Evolutionary conservation across 2,888 invertebrate genomes (phyloP).

Genomic region (Tricholauxania praeusta): DNA sequence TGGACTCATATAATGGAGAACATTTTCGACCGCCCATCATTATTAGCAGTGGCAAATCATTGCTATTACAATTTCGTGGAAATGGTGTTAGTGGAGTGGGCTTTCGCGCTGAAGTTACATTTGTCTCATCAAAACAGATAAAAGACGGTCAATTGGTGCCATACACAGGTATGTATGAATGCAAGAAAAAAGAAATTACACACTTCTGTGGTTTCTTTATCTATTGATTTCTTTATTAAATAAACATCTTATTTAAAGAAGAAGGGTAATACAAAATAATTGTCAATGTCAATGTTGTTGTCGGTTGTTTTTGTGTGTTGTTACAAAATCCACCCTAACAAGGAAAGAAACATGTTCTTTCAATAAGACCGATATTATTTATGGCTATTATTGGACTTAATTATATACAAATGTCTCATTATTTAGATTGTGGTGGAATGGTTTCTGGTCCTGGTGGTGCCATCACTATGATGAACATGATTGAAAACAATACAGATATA

Average conservation of each 20-base stretch:
- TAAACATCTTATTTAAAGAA: too few relatives aligned
- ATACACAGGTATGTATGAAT: conserved; percentile 60
- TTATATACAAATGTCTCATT: not conserved
- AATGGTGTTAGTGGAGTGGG: conserved; percentile 77
- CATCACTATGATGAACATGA: conserved; percentile 83
- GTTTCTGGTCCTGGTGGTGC: conserved; percentile 79
- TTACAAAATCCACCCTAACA: conserved; percentile 2
- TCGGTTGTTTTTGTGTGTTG: too few relatives aligned
- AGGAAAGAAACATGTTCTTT: not conserved
- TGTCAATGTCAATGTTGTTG: too few relatives aligned
- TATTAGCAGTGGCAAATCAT: conserved; percentile 73
- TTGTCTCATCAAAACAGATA: conserved; percentile 64
- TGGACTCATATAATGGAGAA: conserved; percentile 75
- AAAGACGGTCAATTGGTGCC: conserved; percentile 63
- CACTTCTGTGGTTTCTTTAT: too few relatives aligned
- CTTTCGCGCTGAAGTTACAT: conserved; percentile 73
- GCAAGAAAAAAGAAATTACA: too few relatives aligned
- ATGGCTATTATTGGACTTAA: not conserved
- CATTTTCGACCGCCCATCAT: conserved; percentile 78
- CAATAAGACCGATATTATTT: not conserved
- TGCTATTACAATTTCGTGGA: conserved; percentile 77
- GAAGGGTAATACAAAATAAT: too few relatives aligned
- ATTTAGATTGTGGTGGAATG: conserved; percentile 76
- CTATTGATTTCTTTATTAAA: too few relatives aligned
- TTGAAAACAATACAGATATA: conserved; percentile 70